A percentile compares a stretch with the other conserved stretches of the same genome.
These are phyloP conservation scores for Scolopax mira DNA, from an alignment of 2,113 vertebrate species.

Conservation along the genomic window DNA sequence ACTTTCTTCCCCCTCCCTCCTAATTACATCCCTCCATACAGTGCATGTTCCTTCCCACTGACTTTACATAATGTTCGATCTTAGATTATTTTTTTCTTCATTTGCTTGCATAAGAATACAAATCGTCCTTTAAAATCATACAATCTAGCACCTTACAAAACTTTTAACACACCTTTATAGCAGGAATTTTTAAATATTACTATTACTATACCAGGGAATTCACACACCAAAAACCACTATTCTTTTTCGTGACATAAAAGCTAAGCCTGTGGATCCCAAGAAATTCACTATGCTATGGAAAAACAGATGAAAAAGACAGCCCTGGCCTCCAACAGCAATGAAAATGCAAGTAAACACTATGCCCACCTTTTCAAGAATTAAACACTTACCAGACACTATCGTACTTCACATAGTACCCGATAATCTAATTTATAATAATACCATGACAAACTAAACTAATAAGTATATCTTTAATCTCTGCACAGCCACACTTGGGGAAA, in stretches of 20 bases:
- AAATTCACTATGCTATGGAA: background rate
- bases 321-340: background rate
- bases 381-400: background rate
- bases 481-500: constrained; percentile 21
- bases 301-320: background rate
- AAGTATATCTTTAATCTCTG: constrained; percentile 30
- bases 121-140: background rate
- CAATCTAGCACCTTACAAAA: background rate
- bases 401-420: background rate
- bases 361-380: background rate
- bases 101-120: background rate
- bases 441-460: background rate
- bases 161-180: background rate
- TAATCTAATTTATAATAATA: constrained; percentile 16
- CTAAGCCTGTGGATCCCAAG: background rate
- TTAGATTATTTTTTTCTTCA: background rate
- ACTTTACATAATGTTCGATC: background rate
- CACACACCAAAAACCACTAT: background rate
- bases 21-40: background rate
- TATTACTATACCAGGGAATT: background rate
- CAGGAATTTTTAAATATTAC: background rate
- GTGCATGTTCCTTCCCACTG: background rate
- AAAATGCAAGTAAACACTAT: background rate
- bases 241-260: background rate
- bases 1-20: background rate